phyloP scores from a whole-genome alignment of 2,797 vertebrate species.

The Percopsis omiscomaycus region DNA sequence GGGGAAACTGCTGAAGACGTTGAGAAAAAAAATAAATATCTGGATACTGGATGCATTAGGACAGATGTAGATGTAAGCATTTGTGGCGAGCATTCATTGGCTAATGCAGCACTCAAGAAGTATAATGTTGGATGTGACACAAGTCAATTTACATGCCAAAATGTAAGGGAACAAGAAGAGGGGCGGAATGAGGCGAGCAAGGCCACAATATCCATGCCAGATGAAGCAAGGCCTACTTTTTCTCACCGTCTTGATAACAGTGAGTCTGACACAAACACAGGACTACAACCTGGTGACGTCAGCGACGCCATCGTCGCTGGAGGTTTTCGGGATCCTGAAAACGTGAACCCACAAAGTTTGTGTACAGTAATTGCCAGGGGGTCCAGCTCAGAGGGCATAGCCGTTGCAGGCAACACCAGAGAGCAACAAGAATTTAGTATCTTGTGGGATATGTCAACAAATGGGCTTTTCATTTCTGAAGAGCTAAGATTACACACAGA shows the following conservation, averaged over 20 bases:
- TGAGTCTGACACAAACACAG: neutral
- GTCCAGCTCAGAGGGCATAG: conserved; percentile 17
- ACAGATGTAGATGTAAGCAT: conserved; percentile 9
- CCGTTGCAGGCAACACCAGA: neutral
- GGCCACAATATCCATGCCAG: conserved; percentile 1
- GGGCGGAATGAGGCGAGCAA: neutral
- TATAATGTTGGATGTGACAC: conserved; percentile 24
- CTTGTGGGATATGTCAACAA: conserved; percentile 27
- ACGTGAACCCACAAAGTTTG: neutral
- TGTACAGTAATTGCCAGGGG: conserved; percentile 7
- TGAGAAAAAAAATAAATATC: conserved; percentile 30
- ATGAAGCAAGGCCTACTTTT: neutral
- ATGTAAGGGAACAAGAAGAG: conserved; percentile 4
- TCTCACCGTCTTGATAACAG: neutral
- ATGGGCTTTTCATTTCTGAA: conserved; percentile 25
- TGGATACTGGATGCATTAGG: conserved; percentile 46
- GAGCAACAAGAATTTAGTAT: conserved; percentile 24
- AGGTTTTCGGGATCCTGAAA: conserved; percentile 6
- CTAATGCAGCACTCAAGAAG: neutral
- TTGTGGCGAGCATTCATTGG: neutral
- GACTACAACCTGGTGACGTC: conserved; percentile 19
- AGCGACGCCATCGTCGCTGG: too few species aligned
- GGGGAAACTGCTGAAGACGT: conserved; percentile 14
- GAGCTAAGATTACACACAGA: conserved; percentile 39
- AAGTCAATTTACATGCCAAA: neutral